These are phyloP conservation scores for Arctopsyche grandis DNA, from an alignment of 1,140 invertebrate species.

Conservation along the genomic window DNA sequence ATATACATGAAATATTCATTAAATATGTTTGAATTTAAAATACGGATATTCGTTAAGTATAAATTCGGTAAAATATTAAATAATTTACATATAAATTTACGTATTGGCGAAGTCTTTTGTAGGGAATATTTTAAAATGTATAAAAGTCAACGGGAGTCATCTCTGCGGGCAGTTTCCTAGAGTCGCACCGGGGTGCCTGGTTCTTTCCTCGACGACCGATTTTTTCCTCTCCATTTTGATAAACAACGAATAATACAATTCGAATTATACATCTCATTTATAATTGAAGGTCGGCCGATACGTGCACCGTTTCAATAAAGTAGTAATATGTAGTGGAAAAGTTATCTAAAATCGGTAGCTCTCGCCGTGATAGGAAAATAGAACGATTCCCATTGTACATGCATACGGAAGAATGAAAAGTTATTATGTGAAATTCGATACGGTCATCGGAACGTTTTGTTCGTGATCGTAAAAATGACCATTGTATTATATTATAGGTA, in stretches of 20 bases:
- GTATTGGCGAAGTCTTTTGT: background rate
- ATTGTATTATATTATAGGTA: constrained; percentile 28
- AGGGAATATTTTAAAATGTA: constrained; percentile 18
- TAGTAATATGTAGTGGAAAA: background rate
- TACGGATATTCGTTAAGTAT: background rate
- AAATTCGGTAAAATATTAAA: background rate
- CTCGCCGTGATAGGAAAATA: background rate
- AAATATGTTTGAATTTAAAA: background rate
- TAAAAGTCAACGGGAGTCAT: constrained; percentile 46
- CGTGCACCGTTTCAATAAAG: background rate
- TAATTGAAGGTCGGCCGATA: background rate
- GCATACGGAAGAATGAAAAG: constrained; percentile 45
- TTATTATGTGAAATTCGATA: constrained; percentile 51
- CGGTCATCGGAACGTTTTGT: constrained; percentile 48
- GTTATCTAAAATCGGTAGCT: constrained; percentile 16
- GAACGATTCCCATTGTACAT: background rate
- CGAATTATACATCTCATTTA: background rate
- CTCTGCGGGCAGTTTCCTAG: constrained; percentile 38
- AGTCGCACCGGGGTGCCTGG: constrained; percentile 40
- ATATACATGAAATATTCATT: background rate
- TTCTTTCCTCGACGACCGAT: background rate
- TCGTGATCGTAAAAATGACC: constrained; percentile 10
- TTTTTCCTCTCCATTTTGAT: background rate
- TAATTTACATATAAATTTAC: background rate
- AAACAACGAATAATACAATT: too few relatives aligned